Evolutionary conservation across 2,888 invertebrate genomes (phyloP).

Genomic region (Phlogophora meticulosa): DNA sequence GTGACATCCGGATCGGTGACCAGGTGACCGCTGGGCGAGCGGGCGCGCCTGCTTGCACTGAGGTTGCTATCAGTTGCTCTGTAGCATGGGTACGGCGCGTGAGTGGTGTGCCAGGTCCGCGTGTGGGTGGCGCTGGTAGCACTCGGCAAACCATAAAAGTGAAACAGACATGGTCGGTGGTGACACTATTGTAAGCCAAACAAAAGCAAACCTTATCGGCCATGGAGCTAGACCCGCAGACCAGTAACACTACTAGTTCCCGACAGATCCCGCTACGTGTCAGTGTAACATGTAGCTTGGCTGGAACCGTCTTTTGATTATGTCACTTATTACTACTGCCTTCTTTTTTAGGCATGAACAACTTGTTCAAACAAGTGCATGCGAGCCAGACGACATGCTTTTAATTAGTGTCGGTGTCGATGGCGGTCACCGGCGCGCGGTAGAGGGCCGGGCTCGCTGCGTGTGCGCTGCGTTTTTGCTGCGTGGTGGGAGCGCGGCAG

Average conservation of each 20-base stretch:
- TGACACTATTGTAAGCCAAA: not conserved
- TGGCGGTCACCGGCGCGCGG: not conserved
- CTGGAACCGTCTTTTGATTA: not conserved
- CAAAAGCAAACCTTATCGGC: not conserved
- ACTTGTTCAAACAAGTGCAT: not conserved
- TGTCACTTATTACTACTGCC: not conserved
- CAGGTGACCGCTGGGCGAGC: not conserved
- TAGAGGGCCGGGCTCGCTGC: not conserved
- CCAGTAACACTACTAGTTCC: not conserved
- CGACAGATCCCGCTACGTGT: no score
- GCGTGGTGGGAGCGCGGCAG: slow-evolving; percentile 18
- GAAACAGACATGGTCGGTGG: no score
- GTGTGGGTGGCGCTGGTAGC: not conserved
- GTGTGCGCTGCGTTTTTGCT: not conserved
- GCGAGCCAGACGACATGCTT: slow-evolving; percentile 1
- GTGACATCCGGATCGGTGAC: slow-evolving; percentile 1
- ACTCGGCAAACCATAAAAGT: not conserved
- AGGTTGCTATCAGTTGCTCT: not conserved
- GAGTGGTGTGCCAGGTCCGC: no score
- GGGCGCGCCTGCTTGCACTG: not conserved
- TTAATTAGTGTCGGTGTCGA: slow-evolving; percentile 23
- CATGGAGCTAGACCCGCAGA: not conserved
- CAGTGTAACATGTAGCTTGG: no score
- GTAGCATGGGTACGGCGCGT: no score
- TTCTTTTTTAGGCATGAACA: not conserved